Evolutionary conservation across 1,140 invertebrate genomes (phyloP).

Genomic region (Drosophila saltans): DNA sequence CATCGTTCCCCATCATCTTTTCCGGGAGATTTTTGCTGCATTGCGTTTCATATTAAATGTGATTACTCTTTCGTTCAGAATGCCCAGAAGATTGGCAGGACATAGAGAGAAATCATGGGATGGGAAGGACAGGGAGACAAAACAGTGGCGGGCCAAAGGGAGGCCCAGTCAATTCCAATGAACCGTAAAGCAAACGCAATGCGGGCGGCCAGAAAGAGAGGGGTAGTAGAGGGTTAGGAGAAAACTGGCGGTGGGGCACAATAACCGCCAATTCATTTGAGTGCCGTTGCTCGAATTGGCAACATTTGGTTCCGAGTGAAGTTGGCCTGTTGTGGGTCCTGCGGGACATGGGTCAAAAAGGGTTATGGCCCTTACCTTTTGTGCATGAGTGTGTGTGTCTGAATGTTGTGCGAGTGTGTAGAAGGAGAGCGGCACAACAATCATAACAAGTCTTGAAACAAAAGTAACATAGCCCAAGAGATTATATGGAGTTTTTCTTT

Average conservation of each 20-base stretch:
- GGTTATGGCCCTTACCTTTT: constrained; percentile 58
- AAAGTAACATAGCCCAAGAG: constrained; percentile 12
- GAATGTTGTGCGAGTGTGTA: neutral
- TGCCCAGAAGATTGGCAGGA: constrained; percentile 74
- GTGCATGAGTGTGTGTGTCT: constrained; percentile 14
- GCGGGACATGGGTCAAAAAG: constrained; percentile 69
- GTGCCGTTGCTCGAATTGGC: constrained; percentile 78
- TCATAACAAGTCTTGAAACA: constrained; percentile 18
- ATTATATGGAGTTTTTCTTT: neutral
- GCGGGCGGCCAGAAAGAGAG: constrained; percentile 33
- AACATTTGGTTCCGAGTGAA: constrained; percentile 60
- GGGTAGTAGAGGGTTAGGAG: neutral
- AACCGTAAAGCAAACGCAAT: constrained; percentile 75
- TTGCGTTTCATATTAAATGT: constrained; percentile 81
- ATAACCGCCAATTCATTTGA: constrained; percentile 81
- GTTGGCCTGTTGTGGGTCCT: constrained; percentile 53
- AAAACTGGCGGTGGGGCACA: constrained; percentile 20
- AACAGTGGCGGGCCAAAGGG: constrained; percentile 1
- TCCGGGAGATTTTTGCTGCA: constrained; percentile 66
- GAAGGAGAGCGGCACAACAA: constrained; percentile 12
- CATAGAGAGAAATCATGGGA: neutral
- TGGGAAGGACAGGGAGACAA: constrained; percentile 25
- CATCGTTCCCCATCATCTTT: constrained; percentile 49
- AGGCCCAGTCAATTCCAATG: constrained; percentile 61
- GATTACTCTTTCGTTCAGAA: constrained; percentile 72